A percentile compares a stretch with the other conserved stretches of the same genome.
phyloP scores from a whole-genome alignment of 2,113 vertebrate genomes.

The Puffinus mauretanicus region DNA sequence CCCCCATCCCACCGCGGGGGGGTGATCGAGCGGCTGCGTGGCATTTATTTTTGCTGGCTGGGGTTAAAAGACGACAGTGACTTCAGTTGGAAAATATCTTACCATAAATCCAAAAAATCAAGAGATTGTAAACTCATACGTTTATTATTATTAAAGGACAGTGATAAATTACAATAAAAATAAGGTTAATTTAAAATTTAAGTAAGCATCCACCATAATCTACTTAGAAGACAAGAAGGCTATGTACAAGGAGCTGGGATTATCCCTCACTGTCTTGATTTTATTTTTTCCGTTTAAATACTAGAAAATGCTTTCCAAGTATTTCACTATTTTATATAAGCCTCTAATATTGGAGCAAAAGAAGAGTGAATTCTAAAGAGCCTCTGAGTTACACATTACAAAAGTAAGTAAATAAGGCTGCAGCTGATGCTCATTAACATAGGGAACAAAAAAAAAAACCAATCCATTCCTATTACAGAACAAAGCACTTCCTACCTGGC shows the following conservation, averaged over 20 bases:
- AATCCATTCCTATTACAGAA: not conserved
- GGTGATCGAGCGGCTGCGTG: too few relatives aligned
- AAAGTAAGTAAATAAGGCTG: not conserved
- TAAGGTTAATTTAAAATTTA: not conserved
- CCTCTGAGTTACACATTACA: not conserved
- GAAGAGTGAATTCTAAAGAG: not conserved
- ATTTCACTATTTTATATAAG: not conserved
- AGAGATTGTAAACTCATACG: not conserved
- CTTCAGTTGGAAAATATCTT: not conserved
- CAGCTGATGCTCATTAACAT: not conserved
- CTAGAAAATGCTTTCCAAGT: not conserved
- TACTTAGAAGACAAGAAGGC: not conserved
- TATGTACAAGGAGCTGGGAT: not conserved
- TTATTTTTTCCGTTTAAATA: not conserved
- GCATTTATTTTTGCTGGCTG: too few relatives aligned
- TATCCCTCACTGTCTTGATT: not conserved
- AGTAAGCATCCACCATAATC: not conserved
- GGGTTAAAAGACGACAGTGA: too few relatives aligned
- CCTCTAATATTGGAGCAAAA: not conserved
- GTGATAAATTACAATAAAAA: not conserved
- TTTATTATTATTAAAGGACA: not conserved
- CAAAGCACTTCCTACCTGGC: conserved; percentile 79
- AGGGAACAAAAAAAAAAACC: not conserved
- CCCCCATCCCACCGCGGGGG: too few relatives aligned
- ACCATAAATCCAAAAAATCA: not conserved